Percentiles rank a stretch among this genome's conserved stretches.
phyloP scores from a whole-genome alignment of 2,888 invertebrate species.

The Cryptocephalus primarius region DNA sequence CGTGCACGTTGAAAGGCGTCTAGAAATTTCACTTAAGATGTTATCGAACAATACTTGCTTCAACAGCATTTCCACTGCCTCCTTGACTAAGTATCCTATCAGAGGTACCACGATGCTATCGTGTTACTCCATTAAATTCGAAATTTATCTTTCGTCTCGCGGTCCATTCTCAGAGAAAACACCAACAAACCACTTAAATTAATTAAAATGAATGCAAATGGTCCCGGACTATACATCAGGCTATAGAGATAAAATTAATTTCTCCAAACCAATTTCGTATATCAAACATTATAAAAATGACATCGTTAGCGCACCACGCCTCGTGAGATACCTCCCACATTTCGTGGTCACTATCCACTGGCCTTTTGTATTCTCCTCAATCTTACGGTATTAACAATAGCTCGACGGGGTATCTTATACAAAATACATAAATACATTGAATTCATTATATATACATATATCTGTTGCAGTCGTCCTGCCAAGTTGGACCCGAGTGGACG shows the following conservation, averaged over 20 bases:
- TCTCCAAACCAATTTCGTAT: constrained; percentile 26
- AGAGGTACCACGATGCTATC: neutral
- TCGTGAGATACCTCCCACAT: constrained; percentile 33
- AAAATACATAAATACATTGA: constrained; percentile 42
- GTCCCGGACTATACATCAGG: neutral
- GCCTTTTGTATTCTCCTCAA: constrained; percentile 34
- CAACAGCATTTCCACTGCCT: too few relatives aligned
- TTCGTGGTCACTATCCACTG: constrained; percentile 31
- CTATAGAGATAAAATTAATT: neutral
- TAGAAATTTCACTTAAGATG: too few relatives aligned
- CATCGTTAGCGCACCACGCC: constrained; percentile 31
- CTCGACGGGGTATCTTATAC: constrained; percentile 38
- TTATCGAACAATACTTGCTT: too few relatives aligned
- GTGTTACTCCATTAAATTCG: neutral
- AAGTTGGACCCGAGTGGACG: constrained; percentile 9
- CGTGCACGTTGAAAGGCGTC: too few relatives aligned
- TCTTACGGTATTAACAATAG: constrained; percentile 38
- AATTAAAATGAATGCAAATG: constrained; percentile 1
- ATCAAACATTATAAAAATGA: constrained; percentile 31
- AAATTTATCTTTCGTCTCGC: neutral
- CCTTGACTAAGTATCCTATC: neutral
- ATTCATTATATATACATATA: constrained; percentile 40
- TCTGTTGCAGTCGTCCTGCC: constrained; percentile 27
- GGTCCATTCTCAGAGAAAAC: neutral
- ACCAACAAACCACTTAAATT: neutral